Conservation (phyloP, 1,140 invertebrate genomes). For the Scaptodrosophila lebanonensis region DNA sequence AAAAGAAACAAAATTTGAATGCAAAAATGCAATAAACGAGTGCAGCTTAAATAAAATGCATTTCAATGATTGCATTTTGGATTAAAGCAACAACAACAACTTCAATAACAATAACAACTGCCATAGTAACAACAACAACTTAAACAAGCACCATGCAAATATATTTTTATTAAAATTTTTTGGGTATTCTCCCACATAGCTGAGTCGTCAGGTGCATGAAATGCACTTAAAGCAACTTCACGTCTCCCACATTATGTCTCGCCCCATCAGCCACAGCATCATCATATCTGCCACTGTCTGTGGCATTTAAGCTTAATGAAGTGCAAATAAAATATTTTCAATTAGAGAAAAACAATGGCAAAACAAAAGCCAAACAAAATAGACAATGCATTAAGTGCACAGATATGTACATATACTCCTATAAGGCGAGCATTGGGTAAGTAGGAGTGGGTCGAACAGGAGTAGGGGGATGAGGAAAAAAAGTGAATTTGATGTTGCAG, state of each 20-base stretch:
- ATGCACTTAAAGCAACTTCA: constrained; percentile 18
- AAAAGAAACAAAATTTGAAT: constrained; percentile 63
- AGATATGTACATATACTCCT: no score
- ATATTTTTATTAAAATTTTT: constrained; percentile 39
- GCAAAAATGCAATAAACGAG: constrained; percentile 69
- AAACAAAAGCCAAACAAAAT: constrained; percentile 14
- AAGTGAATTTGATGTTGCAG: constrained; percentile 40
- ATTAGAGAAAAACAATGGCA: constrained; percentile 45
- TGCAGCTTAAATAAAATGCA: constrained; percentile 71
- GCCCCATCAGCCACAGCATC: no score
- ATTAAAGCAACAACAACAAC: constrained; percentile 48
- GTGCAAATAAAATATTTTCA: constrained; percentile 71
- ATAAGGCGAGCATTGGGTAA: constrained; percentile 11
- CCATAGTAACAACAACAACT: constrained; percentile 5
- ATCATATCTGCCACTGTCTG: constrained; percentile 6
- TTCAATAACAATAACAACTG: constrained; percentile 5
- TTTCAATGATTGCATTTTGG: constrained; percentile 72
- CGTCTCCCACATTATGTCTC: constrained; percentile 27
- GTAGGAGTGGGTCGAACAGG: constrained; percentile 12
- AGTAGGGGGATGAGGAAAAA: constrained; percentile 29
- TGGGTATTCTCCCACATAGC: neutral
- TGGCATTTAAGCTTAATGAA: constrained; percentile 61
- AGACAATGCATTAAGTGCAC: constrained; percentile 3
- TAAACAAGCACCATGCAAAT: constrained; percentile 21
- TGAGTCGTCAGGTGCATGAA: neutral